These are phyloP conservation scores for Morus bassanus DNA, from an alignment of 2,797 vertebrate species.

Conservation along the genomic window DNA sequence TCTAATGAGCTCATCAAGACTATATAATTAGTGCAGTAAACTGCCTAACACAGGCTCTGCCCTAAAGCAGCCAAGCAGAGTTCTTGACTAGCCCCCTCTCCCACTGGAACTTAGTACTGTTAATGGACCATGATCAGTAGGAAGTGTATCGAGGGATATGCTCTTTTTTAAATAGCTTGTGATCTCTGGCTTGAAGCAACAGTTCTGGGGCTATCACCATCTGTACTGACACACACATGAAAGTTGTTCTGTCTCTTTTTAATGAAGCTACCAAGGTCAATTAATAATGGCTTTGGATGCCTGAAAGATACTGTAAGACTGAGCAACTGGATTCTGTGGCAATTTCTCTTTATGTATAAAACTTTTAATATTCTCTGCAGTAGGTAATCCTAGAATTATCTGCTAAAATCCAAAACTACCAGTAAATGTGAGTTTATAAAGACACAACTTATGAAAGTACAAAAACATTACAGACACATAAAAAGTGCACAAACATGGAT, in stretches of 20 bases:
- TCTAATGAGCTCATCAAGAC: slow-evolving; percentile 64
- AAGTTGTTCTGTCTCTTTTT: slow-evolving; percentile 23
- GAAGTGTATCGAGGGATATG: not conserved
- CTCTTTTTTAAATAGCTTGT: slow-evolving; percentile 1
- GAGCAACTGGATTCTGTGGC: not conserved
- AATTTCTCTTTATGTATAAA: not conserved
- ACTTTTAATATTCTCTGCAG: not conserved
- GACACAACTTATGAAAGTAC: not conserved
- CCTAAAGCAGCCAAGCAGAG: slow-evolving; percentile 46
- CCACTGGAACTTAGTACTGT: not conserved
- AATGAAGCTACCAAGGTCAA: slow-evolving; percentile 6
- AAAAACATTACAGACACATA: not conserved
- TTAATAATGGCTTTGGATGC: slow-evolving; percentile 18
- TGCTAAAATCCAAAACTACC: not conserved
- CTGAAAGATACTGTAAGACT: not conserved
- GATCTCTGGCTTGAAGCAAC: slow-evolving; percentile 28
- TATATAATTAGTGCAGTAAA: slow-evolving; percentile 50
- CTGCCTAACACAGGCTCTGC: slow-evolving; percentile 20
- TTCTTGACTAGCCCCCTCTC: slow-evolving; percentile 11
- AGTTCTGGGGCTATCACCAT: not conserved
- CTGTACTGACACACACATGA: slow-evolving; percentile 1
- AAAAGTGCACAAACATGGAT: not conserved
- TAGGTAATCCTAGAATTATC: not conserved
- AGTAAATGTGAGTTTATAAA: not conserved
- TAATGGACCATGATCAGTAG: not conserved